Conservation (phyloP, 2,888 invertebrate genomes). For the Pterostichus niger region DNA sequence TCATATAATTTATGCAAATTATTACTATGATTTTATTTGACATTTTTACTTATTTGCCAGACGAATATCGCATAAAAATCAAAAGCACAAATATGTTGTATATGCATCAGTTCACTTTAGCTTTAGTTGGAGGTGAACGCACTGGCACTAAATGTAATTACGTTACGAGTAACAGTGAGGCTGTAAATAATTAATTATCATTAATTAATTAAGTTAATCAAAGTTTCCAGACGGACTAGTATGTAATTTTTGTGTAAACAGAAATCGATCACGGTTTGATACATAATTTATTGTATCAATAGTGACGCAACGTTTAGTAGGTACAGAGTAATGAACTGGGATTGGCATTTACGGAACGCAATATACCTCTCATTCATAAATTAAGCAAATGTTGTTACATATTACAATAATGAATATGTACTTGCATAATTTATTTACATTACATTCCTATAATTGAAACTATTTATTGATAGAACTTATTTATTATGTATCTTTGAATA, state of each 20-base stretch:
- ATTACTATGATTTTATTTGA: no score
- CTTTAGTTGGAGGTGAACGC: no score
- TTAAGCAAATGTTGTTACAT: not conserved
- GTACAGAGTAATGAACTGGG: not conserved
- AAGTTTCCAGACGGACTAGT: not conserved
- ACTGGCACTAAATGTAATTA: no score
- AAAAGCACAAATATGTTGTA: no score
- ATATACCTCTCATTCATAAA: not conserved
- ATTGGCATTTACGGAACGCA: not conserved
- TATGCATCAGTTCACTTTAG: no score
- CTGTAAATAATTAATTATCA: not conserved
- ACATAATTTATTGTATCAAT: not conserved
- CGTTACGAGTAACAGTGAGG: not conserved
- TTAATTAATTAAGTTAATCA: not conserved
- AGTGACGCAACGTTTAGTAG: not conserved
- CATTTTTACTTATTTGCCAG: no score
- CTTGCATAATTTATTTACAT: not conserved
- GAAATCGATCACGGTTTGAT: not conserved
- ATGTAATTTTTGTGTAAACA: not conserved
- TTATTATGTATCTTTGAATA: no score
- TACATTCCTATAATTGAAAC: no score
- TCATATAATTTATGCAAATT: no score
- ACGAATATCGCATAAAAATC: no score
- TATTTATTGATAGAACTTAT: no score
- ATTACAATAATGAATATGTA: not conserved